Conservation (phyloP, 2,113 vertebrate species). For the Taurulus bubalis region DNA sequence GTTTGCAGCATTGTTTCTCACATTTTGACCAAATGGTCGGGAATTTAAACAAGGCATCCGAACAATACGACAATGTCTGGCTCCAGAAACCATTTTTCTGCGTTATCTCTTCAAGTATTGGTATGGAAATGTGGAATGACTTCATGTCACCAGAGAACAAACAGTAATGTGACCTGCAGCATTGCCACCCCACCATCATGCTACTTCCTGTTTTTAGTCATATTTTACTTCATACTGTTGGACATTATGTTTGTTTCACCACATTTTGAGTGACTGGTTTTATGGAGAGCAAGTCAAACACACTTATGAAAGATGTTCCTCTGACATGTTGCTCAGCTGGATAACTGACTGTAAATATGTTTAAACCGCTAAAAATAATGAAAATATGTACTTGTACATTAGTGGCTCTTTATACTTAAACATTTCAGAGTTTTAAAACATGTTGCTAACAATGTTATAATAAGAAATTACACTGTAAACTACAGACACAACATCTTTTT, state of each 20-base stretch:
- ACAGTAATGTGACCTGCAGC: background rate
- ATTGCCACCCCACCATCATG: no score
- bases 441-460: slow-evolving; percentile 13
- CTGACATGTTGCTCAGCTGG: background rate
- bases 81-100: background rate
- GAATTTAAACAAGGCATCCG: background rate
- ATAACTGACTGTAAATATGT: slow-evolving; percentile 32
- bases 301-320: background rate
- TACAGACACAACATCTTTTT: slow-evolving; percentile 6
- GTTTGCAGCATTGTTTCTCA: background rate
- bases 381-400: slow-evolving; percentile 31
- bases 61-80: background rate
- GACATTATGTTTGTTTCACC: background rate
- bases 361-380: background rate
- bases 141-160: background rate
- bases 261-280: slow-evolving; percentile 4
- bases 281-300: background rate
- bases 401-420: slow-evolving; percentile 51
- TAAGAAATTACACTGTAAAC: slow-evolving; percentile 6
- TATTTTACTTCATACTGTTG: background rate
- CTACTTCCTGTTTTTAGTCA: background rate
- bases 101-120: background rate
- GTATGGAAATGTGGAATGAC: background rate
- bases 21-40: background rate
- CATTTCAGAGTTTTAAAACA: slow-evolving; percentile 9